Base-by-base conservation (phyloP, 2,888 invertebrate species). In the Tromatobia lineatoria region DNA sequence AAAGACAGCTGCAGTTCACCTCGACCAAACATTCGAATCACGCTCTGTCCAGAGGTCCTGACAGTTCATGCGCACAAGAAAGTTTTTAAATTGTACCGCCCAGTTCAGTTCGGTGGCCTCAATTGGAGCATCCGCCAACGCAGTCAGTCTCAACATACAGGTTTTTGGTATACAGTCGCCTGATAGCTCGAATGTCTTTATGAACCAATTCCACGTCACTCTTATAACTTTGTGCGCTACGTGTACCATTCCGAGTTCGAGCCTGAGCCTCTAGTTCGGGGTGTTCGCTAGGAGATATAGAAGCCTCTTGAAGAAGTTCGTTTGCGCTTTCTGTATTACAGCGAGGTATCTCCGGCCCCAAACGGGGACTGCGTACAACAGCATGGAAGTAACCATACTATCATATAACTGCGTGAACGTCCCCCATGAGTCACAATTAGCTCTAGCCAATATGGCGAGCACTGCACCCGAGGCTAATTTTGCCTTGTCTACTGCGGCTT, bases 281-380 rank as follows among this genome's bases (percentile, higher is more conserved):
- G 69, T 69, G 18, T 34, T 23, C n/a, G 54, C 3, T 0, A 50
- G 64, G 3, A 76, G 50, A 18, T 20, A 20, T 0, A 76, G 50
- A 0, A 76, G 42, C 29, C 42, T 76, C 8, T 76, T 66, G 13
- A 10, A 76, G 23, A 52, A 73, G 50, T 73, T 18, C 8, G 52
- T 15, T 47, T 80, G 83, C 3, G 70, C 70, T 29, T 52, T 38
- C 29, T 85, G 81, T 0, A 85, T 29, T 20, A 45, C 42, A 0
- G 64, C 64, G 23, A 74, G n/a, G 47, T 85, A 82, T 7, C 54
- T 66, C 7, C 82, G 18, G 7, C 81, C 74, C 81, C 79, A 85
- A 2, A 70, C 38, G 4, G 81, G 70, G 6, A 73, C 34, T 7
- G 81, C 67, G 11, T 85, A 85, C 10, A 75, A 7, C 7, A 85